Percentiles rank a stretch among this genome's conserved stretches.
Evolutionary conservation across 2,888 invertebrate genomes (phyloP).

Genomic region (Bombylius discolor): DNA sequence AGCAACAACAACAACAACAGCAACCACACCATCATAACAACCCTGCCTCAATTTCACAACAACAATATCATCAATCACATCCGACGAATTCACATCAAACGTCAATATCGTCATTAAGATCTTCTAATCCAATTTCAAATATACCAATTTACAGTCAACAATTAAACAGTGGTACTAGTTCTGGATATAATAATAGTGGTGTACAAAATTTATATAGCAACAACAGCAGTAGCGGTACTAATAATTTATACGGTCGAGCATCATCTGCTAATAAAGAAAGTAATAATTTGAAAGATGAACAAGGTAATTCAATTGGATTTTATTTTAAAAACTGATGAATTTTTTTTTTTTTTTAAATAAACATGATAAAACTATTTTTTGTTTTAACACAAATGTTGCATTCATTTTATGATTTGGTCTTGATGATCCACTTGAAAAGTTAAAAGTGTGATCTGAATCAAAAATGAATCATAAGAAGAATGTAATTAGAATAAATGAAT

Average conservation of each 20-base stretch:
- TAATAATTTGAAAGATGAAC: slow-evolving; percentile 19
- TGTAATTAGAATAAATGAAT: too few species aligned
- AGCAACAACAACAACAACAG: slow-evolving; percentile 5
- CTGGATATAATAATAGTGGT: slow-evolving; percentile 3
- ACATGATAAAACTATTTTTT: too few species aligned
- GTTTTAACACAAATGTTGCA: too few species aligned
- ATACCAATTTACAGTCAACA: slow-evolving; percentile 5
- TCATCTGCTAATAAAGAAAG: slow-evolving; percentile 12
- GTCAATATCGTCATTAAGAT: background rate
- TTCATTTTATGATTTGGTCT: too few species aligned
- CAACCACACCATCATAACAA: slow-evolving; percentile 4
- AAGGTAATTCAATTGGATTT: slow-evolving; percentile 15
- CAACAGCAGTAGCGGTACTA: slow-evolving; percentile 2
- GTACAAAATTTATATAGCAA: slow-evolving; percentile 11
- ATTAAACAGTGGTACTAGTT: slow-evolving; percentile 3
- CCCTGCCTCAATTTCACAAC: background rate
- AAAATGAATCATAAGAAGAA: too few species aligned
- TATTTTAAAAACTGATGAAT: too few species aligned
- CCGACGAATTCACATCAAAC: background rate
- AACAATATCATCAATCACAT: too few species aligned
- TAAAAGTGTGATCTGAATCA: too few species aligned
- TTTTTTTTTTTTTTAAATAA: too few species aligned
- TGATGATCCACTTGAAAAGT: too few species aligned
- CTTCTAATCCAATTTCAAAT: slow-evolving; percentile 3
- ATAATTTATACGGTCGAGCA: slow-evolving; percentile 13